These are phyloP conservation scores for Gymnogyps californianus DNA, from an alignment of 2,113 vertebrate species.

Conservation along the genomic window DNA sequence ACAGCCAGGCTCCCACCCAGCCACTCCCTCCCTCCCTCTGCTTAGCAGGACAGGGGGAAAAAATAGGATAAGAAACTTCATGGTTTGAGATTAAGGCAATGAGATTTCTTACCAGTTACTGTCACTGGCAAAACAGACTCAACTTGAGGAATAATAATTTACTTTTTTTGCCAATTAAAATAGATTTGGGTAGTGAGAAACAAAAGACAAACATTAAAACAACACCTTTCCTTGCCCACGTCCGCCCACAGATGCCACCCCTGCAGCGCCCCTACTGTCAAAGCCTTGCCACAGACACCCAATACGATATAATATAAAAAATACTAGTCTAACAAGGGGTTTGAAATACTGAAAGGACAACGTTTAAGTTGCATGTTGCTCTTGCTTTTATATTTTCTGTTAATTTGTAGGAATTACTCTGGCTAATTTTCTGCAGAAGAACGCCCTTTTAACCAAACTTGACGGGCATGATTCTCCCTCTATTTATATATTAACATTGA, in stretches of 20 bases:
- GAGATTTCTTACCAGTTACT: not conserved
- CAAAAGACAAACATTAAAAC: not conserved
- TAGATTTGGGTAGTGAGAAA: not conserved
- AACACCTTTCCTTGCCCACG: accelerated
- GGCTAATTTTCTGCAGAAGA: not conserved
- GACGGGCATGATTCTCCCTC: not conserved
- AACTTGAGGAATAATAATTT: not conserved
- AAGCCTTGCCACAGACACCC: not conserved
- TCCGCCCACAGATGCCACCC: not conserved
- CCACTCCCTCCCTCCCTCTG: not conserved
- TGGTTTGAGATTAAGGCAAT: not conserved
- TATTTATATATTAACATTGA: not conserved
- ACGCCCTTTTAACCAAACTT: not conserved
- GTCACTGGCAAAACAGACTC: not conserved
- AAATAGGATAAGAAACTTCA: not conserved
- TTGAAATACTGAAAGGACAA: not conserved
- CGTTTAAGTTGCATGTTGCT: not conserved
- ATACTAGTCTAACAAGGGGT: not conserved
- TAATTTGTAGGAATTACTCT: not conserved
- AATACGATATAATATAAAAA: not conserved
- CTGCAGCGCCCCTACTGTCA: not conserved
- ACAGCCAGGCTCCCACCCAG: not conserved
- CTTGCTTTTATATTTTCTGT: not conserved
- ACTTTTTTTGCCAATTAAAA: not conserved
- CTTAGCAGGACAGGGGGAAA: not conserved